Evolutionary conservation across 2,113 vertebrate species (phyloP), one percentile per base, ranked within the genome.

Genomic region (Aldabrachelys gigantea): DNA sequence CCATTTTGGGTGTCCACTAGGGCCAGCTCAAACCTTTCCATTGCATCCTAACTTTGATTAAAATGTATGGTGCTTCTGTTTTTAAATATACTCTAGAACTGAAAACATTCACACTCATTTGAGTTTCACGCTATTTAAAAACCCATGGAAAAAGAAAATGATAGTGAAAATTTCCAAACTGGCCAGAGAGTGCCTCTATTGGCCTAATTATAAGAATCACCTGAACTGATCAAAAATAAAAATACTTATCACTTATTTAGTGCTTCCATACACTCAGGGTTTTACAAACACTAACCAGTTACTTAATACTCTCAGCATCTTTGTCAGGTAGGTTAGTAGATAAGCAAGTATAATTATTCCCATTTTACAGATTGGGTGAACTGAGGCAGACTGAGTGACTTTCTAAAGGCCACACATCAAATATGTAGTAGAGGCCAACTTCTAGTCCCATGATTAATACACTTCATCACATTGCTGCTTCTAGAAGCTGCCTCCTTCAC

Each of bases 1-100:
- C 84, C 16, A 54, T 84, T 85, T 87, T 82, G 29, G 78, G 1
- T 5, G 3, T 0, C 0, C 38, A 56, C 1, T 50, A 53, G 44
- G 5, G 83, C 79, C 79, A 76, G 44, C 3, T 25, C 92, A 35
- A 38, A 75, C 16, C 89, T 17, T 52, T 87, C 2, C 27, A 17
- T 29, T 90, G 80, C 31, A 82, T 2, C 4, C 8, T 41, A 41
- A 24, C 8, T 75, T 38, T 75, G 38, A 35, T 41, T 38, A 75
- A 75, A 75, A 75, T 75, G n/a, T 24, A 11, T 75, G 69, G 21
- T 76, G 21, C 41, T 25, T 44, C 38, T 25, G 38, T 25, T 41
- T 65, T 76, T 44, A 76, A 41, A 76, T 69, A 44, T 24, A 76
- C 11, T 13, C 22, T 76, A 3, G 16, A 79, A 52, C 25, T 25